These are phyloP conservation scores for Rhorus exstirpatorius DNA, from an alignment of 2,888 invertebrate genomes.

Conservation along the genomic window DNA sequence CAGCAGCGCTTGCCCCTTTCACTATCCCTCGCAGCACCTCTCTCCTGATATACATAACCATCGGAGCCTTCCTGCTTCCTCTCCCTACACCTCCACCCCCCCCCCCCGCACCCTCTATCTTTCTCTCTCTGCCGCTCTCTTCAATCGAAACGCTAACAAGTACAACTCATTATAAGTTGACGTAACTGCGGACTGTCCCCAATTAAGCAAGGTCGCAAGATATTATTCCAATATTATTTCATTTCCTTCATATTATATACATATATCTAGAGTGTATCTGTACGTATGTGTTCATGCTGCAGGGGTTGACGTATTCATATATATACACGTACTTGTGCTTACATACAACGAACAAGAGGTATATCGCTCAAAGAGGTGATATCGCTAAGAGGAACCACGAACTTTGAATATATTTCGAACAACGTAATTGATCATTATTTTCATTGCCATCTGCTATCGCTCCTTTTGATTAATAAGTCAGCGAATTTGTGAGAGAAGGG, in stretches of 20 bases:
- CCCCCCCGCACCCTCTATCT: constrained; percentile 37
- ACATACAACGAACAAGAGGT: neutral
- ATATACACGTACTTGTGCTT: neutral
- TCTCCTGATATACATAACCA: constrained; percentile 4
- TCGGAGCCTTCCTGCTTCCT: constrained; percentile 55
- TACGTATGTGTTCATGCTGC: neutral
- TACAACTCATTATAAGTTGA: constrained; percentile 77
- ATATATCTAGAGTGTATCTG: neutral
- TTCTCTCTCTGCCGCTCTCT: constrained; percentile 37
- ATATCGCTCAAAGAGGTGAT: too few species aligned
- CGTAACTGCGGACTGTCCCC: constrained; percentile 73
- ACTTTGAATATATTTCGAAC: neutral
- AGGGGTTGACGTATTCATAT: neutral
- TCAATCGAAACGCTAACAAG: constrained; percentile 74
- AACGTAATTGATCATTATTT: constrained; percentile 5
- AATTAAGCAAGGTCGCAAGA: constrained; percentile 74
- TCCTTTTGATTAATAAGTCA: neutral
- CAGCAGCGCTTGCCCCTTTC: constrained; percentile 42
- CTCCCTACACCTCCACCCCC: constrained; percentile 36
- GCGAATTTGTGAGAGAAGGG: neutral
- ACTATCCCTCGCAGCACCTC: constrained; percentile 54
- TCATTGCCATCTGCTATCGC: neutral
- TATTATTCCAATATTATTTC: constrained; percentile 74
- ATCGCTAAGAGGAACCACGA: neutral
- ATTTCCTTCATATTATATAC: constrained; percentile 35